Evolutionary conservation across 2,888 invertebrate species (phyloP).

Genomic region (Euclidia mi): DNA sequence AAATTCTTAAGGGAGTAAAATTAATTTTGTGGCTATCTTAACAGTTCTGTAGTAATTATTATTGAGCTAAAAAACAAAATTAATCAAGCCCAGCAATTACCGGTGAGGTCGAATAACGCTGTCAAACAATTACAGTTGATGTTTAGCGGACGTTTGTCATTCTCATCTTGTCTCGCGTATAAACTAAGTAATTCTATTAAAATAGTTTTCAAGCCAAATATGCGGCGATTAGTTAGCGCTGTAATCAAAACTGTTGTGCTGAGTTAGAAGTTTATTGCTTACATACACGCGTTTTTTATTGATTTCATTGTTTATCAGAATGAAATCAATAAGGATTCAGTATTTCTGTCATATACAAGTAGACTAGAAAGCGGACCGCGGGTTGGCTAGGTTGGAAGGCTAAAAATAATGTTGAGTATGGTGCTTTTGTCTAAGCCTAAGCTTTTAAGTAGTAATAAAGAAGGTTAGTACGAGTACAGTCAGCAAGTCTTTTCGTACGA

Average conservation of each 20-base stretch:
- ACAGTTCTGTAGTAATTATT: slow-evolving; percentile 40
- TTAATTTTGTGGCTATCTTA: slow-evolving; percentile 16
- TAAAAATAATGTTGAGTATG: too few relatives aligned
- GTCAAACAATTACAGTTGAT: slow-evolving; percentile 81
- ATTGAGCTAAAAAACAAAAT: slow-evolving; percentile 52
- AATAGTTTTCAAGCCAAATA: slow-evolving; percentile 54
- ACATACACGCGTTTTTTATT: slow-evolving; percentile 29
- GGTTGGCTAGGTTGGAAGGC: too few relatives aligned
- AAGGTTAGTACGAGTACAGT: too few relatives aligned
- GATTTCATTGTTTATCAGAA: slow-evolving; percentile 13
- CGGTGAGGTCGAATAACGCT: slow-evolving; percentile 67
- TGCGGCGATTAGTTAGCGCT: slow-evolving; percentile 32
- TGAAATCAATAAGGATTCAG: too few relatives aligned
- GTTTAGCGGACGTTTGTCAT: slow-evolving; percentile 65
- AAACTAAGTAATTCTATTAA: slow-evolving; percentile 51
- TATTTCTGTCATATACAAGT: too few relatives aligned
- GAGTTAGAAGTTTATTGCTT: slow-evolving; percentile 20
- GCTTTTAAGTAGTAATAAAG: too few relatives aligned
- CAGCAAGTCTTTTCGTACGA: too few relatives aligned
- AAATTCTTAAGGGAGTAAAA: not conserved
- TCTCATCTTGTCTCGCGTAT: slow-evolving; percentile 68
- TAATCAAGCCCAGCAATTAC: slow-evolving; percentile 62
- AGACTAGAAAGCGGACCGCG: too few relatives aligned
- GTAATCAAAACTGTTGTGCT: slow-evolving; percentile 32
- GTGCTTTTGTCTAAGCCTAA: too few relatives aligned